Evolutionary conservation across 2,113 vertebrate genomes (phyloP).

Genomic region (Colius striatus): DNA sequence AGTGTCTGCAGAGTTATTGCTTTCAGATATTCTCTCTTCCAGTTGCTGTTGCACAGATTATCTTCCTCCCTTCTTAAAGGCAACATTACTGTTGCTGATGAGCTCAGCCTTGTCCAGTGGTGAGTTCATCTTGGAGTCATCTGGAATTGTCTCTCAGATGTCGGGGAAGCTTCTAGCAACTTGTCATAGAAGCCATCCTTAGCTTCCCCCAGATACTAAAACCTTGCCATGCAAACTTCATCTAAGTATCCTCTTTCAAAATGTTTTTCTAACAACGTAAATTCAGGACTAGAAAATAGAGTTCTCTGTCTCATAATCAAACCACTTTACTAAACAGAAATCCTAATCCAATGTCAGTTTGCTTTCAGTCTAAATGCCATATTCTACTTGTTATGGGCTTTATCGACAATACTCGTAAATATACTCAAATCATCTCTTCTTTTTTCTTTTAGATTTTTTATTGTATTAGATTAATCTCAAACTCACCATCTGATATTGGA

Average conservation of each 20-base stretch:
- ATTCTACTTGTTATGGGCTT: neutral
- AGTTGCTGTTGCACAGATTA: neutral
- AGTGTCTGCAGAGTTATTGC: neutral
- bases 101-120: neutral
- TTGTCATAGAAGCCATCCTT: neutral
- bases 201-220: neutral
- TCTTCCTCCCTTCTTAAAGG: neutral
- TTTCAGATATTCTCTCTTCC: neutral
- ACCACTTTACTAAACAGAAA: neutral
- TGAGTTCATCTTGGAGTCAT: neutral
- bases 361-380: neutral
- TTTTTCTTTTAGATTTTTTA: neutral
- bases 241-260: neutral
- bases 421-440: neutral
- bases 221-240: neutral
- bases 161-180: neutral
- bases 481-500: neutral
- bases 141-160: neutral
- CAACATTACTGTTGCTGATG: neutral
- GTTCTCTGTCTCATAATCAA: neutral
- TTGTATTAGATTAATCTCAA: neutral
- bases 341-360: neutral
- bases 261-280: neutral
- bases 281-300: neutral
- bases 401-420: neutral